These are phyloP conservation scores for Eupristina koningsbergeri DNA, from an alignment of 1,140 invertebrate species.

Conservation along the genomic window DNA sequence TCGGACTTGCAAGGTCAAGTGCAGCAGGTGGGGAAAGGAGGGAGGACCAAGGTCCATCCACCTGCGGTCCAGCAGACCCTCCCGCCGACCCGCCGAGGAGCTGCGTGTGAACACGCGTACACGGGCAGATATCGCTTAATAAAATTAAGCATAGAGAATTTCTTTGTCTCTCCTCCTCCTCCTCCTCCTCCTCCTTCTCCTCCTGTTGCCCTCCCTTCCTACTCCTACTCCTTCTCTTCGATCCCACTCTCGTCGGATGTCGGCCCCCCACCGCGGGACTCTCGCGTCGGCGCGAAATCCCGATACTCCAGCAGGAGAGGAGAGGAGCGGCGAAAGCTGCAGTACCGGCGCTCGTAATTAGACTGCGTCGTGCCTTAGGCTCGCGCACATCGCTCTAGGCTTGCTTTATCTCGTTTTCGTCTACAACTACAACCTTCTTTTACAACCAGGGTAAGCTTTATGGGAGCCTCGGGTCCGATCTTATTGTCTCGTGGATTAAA, in stretches of 20 bases:
- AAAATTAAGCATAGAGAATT: slow-evolving; percentile 42
- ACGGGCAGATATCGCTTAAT: slow-evolving; percentile 36
- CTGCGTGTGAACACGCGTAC: slow-evolving; percentile 11
- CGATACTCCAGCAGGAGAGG: slow-evolving; percentile 21
- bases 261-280: slow-evolving; percentile 13
- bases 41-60: background rate
- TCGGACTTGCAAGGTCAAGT: slow-evolving; percentile 20
- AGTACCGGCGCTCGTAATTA: slow-evolving; percentile 56
- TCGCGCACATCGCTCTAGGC: slow-evolving; percentile 32
- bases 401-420: too few relatives aligned
- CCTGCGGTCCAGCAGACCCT: background rate
- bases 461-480: too few relatives aligned
- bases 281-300: slow-evolving; percentile 45
- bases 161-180: slow-evolving; percentile 44
- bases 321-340: slow-evolving; percentile 44
- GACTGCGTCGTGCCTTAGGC: slow-evolving; percentile 53
- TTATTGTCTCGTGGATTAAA: background rate
- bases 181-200: slow-evolving; percentile 12
- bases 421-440: background rate
- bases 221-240: background rate
- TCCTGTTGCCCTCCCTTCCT: slow-evolving; percentile 38
- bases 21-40: background rate
- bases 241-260: slow-evolving; percentile 4
- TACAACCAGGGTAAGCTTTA: too few relatives aligned
- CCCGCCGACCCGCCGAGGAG: background rate